A percentile compares a stretch with the other conserved stretches of the same genome.
Evolutionary conservation across 1,140 invertebrate genomes (phyloP).

Genomic region (Venustaconcha ellipsiformis): DNA sequence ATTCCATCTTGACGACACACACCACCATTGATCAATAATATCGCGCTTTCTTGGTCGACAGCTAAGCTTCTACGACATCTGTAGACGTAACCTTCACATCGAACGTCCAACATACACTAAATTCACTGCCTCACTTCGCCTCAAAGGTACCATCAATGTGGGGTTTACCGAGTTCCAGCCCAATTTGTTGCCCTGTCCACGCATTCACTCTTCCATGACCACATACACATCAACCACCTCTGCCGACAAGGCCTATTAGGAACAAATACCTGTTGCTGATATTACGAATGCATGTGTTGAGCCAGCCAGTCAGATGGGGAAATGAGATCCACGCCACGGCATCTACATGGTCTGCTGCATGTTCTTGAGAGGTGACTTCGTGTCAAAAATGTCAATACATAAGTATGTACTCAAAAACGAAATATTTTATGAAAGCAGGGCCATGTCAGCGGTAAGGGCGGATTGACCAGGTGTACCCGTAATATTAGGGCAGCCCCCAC

Average conservation of each 20-base stretch:
- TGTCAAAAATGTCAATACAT: conserved; percentile 73
- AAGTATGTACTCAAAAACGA: too few species aligned
- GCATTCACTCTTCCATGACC: conserved; percentile 60
- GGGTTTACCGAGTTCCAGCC: conserved; percentile 79
- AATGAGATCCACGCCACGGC: conserved; percentile 88
- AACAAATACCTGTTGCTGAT: conserved; percentile 63
- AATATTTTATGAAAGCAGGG: too few species aligned
- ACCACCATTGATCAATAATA: conserved; percentile 68
- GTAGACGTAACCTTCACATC: conserved; percentile 86
- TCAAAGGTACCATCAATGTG: conserved; percentile 78
- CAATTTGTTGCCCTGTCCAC: conserved; percentile 72
- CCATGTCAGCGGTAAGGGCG: too few species aligned
- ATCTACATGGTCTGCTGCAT: conserved; percentile 77
- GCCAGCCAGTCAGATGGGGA: conserved; percentile 92
- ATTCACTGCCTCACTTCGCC: conserved; percentile 75
- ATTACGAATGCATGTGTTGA: conserved; percentile 86
- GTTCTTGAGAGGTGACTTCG: conserved; percentile 62
- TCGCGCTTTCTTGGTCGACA: conserved; percentile 78
- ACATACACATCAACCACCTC: conserved; percentile 61
- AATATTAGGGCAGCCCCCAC: too few species aligned
- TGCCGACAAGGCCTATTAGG: conserved; percentile 62
- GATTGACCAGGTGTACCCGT: too few species aligned
- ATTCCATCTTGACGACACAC: conserved; percentile 67
- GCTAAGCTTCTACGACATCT: conserved; percentile 91
- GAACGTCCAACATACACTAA: conserved; percentile 76